These are phyloP conservation scores for Vireo griseus DNA, from an alignment of 2,797 vertebrate genomes.

Conservation along the genomic window DNA sequence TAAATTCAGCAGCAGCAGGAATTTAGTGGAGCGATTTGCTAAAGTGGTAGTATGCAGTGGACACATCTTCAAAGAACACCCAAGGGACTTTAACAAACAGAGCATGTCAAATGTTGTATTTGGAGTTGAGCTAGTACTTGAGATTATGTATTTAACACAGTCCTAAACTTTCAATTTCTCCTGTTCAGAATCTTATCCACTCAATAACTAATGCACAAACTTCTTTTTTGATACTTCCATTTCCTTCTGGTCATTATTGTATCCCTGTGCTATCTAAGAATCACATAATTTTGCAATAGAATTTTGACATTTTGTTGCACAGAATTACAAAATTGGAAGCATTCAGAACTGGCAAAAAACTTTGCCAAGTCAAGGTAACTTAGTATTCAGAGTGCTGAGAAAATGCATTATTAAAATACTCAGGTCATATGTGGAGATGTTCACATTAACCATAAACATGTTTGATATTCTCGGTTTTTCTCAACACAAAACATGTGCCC, in stretches of 20 bases:
- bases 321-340: background rate
- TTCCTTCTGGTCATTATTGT: background rate
- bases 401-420: background rate
- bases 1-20: background rate
- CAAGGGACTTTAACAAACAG: background rate
- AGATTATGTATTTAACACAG: background rate
- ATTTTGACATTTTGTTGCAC: background rate
- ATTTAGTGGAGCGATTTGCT: background rate
- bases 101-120: background rate
- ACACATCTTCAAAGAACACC: background rate
- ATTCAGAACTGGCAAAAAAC: background rate
- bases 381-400: background rate
- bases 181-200: background rate
- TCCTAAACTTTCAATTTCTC: background rate
- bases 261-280: background rate
- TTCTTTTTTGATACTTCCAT: background rate
- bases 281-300: background rate
- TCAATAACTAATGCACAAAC: background rate
- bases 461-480: background rate
- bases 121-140: background rate
- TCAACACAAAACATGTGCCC: background rate
- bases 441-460: background rate
- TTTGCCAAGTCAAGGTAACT: background rate
- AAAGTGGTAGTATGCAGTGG: background rate
- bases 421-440: background rate